Conservation (phyloP, 1,140 invertebrate species). For the Patella vulgata region DNA sequence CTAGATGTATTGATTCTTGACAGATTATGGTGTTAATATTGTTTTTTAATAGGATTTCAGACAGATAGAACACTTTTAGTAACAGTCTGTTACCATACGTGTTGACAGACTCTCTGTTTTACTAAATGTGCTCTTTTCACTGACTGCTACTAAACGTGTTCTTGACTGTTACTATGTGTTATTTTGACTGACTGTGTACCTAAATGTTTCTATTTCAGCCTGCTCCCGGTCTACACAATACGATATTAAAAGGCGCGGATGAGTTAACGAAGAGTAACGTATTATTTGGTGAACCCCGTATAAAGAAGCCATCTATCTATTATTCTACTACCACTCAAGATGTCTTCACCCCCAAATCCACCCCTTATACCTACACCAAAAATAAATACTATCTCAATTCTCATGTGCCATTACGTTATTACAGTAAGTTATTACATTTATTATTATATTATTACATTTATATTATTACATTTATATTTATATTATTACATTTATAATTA, state of each 20-base stretch:
- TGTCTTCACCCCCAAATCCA: constrained; percentile 40
- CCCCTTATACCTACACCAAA: constrained; percentile 47
- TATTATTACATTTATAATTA: neutral
- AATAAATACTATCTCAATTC: constrained; percentile 43
- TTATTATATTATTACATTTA: neutral
- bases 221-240: constrained; percentile 46
- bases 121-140: too few species aligned
- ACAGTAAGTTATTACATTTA: constrained; percentile 51
- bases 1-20: too few species aligned
- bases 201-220: constrained; percentile 45
- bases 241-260: constrained; percentile 56
- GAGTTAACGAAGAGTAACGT: constrained; percentile 55
- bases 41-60: too few species aligned
- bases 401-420: constrained; percentile 53
- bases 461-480: neutral
- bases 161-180: too few species aligned
- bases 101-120: too few species aligned
- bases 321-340: constrained; percentile 51
- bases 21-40: too few species aligned
- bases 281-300: constrained; percentile 49
- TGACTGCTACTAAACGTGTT: too few species aligned
- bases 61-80: too few species aligned
- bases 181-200: too few species aligned
- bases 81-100: too few species aligned
- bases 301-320: constrained; percentile 27